Percentiles rank a stretch among this genome's conserved stretches.
phyloP scores from a whole-genome alignment of 37 sponge, comb jelly and placozoan species.

The Spongilla lacustris region DNA sequence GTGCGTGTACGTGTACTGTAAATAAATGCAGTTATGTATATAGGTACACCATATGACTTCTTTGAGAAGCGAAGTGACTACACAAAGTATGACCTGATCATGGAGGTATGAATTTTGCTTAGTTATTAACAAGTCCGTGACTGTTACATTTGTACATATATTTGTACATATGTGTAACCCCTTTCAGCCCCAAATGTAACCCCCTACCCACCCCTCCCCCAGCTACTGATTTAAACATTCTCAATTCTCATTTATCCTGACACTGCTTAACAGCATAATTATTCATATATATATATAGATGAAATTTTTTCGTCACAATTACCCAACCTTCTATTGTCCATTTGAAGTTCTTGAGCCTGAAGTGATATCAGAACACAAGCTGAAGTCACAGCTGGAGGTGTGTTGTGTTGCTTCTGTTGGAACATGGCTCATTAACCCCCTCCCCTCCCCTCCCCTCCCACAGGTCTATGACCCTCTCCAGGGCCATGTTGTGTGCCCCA shows the following conservation, averaged over 20 bases:
- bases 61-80: not conserved
- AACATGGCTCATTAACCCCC: not conserved
- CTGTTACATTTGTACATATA: no score
- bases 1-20: not conserved
- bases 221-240: no score
- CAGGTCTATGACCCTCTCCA: conserved; percentile 14
- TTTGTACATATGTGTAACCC: no score
- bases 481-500: not conserved
- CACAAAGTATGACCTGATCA: not conserved
- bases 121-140: no score
- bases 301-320: not conserved
- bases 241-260: no score
- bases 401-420: not conserved
- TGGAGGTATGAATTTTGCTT: not conserved
- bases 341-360: not conserved
- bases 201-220: no score
- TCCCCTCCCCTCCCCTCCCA: not conserved
- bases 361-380: not conserved
- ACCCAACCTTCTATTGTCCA: not conserved
- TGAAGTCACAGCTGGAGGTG: not conserved
- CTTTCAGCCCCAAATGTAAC: no score
- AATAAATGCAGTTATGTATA: not conserved
- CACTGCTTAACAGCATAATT: no score
- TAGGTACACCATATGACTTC: not conserved
- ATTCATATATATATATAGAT: not conserved